A percentile compares a stretch with the other conserved stretches of the same genome.
These are phyloP conservation scores for Hirtodrosophila duncani DNA, from an alignment of 2,888 invertebrate species.

Conservation along the genomic window DNA sequence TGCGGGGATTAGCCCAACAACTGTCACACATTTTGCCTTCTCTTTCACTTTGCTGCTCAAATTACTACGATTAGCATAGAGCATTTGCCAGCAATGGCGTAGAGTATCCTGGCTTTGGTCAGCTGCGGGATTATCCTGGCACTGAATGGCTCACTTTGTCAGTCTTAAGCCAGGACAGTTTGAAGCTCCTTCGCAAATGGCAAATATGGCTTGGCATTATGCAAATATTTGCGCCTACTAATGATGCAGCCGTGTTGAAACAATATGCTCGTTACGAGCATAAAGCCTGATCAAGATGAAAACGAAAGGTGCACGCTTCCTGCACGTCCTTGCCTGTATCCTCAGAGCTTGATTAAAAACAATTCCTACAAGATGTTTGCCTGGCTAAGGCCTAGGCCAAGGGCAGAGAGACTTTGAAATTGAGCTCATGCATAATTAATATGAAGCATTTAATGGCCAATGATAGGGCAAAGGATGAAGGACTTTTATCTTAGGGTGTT, in stretches of 20 bases:
- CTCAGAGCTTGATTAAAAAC: conserved; percentile 48
- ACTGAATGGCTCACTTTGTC: conserved; percentile 35
- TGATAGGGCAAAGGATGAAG: no score
- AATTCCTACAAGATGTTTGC: conserved; percentile 30
- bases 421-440: conserved; percentile 36
- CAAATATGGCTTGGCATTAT: conserved; percentile 41
- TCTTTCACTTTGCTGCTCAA: no score
- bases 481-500: no score
- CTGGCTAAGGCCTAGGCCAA: conserved; percentile 42
- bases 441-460: conserved; percentile 7
- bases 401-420: conserved; percentile 32
- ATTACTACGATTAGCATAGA: conserved; percentile 67
- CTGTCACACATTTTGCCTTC: conserved; percentile 66
- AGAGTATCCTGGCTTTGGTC: conserved; percentile 5
- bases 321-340: no score
- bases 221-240: conserved; percentile 66
- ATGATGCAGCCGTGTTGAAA: conserved; percentile 38
- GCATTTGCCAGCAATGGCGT: neutral
- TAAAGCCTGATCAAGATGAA: conserved; percentile 49
- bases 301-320: conserved; percentile 40
- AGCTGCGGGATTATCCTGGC: conserved; percentile 35
- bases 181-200: conserved; percentile 33
- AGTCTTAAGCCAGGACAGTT: conserved; percentile 31
- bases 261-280: conserved; percentile 49
- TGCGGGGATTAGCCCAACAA: conserved; percentile 68